phyloP scores from a whole-genome alignment of 2,888 invertebrate species.

The Mimumesa dahlbomi region DNA sequence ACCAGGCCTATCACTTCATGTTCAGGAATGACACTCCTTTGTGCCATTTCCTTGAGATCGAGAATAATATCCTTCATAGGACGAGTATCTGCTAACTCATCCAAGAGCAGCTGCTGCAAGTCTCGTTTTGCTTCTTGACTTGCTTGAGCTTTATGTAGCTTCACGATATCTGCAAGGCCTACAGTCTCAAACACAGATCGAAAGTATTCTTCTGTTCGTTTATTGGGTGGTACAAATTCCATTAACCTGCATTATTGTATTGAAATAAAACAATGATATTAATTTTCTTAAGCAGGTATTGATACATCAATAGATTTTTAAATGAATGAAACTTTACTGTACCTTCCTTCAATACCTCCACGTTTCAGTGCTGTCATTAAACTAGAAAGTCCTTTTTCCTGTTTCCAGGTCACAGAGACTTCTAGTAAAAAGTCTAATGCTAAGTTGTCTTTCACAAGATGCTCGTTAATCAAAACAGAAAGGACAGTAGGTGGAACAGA shows the following conservation, averaged over 20 bases:
- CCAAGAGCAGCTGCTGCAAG: conserved; percentile 87
- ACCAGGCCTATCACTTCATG: conserved; percentile 94
- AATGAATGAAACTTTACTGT: neutral
- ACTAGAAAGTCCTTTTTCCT: conserved; percentile 92
- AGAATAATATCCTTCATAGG: conserved; percentile 91
- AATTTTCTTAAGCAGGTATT: no score
- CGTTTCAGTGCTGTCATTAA: conserved; percentile 93
- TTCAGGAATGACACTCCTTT: conserved; percentile 91
- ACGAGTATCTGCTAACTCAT: conserved; percentile 93
- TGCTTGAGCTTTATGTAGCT: conserved; percentile 91
- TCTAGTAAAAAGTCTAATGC: conserved; percentile 97
- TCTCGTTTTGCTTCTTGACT: conserved; percentile 92
- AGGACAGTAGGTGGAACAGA: conserved; percentile 94
- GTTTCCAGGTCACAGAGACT: conserved; percentile 94
- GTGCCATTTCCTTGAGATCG: conserved; percentile 92
- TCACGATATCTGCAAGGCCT: conserved; percentile 90
- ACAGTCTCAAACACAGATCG: conserved; percentile 89
- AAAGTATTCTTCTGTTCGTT: conserved; percentile 94
- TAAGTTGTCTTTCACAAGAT: conserved; percentile 95
- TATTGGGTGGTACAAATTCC: conserved; percentile 97
- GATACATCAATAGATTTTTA: no score
- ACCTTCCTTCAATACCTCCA: conserved; percentile 87
- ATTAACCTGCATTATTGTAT: conserved; percentile 84
- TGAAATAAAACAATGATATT: no score
- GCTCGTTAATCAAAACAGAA: conserved; percentile 93